These are phyloP conservation scores for Menidia beryllina DNA, from an alignment of 2,113 vertebrate species.

Conservation along the genomic window DNA sequence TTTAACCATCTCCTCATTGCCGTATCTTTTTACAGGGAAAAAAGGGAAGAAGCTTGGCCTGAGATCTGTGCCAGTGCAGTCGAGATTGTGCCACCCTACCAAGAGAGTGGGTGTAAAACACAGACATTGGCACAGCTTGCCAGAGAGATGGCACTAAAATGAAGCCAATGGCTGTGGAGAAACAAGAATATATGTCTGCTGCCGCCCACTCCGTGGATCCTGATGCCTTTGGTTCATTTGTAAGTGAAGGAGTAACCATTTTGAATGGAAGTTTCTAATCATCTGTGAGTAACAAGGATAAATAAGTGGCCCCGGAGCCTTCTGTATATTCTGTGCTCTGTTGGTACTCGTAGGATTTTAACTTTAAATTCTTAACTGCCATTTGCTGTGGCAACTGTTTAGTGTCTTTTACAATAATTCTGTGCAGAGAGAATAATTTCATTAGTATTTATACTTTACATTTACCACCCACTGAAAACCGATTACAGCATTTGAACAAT, in stretches of 20 bases:
- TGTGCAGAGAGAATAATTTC: background rate
- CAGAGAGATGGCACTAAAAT: conserved; percentile 64
- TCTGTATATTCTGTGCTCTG: no score
- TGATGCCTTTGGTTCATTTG: conserved; percentile 46
- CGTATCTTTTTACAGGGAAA: conserved; percentile 50
- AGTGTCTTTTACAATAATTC: background rate
- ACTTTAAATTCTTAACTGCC: no score
- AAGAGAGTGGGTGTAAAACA: conserved; percentile 75
- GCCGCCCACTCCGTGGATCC: conserved; percentile 51
- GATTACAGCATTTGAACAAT: no score
- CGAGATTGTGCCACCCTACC: conserved; percentile 64
- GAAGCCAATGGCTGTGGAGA: conserved; percentile 65
- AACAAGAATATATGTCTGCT: conserved; percentile 69
- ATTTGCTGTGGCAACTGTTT: background rate
- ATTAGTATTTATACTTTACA: background rate
- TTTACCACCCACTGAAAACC: no score
- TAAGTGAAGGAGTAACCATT: conserved; percentile 29
- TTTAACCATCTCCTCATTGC: conserved; percentile 55
- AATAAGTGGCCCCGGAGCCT: no score
- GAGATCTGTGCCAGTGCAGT: conserved; percentile 60
- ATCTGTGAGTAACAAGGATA: no score
- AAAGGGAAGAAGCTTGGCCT: conserved; percentile 56
- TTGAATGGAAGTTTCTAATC: conserved; percentile 12
- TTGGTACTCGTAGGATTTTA: background rate
- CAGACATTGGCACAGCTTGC: conserved; percentile 66